phyloP scores from a whole-genome alignment of 2,113 vertebrate species.

The Papio anubis region DNA sequence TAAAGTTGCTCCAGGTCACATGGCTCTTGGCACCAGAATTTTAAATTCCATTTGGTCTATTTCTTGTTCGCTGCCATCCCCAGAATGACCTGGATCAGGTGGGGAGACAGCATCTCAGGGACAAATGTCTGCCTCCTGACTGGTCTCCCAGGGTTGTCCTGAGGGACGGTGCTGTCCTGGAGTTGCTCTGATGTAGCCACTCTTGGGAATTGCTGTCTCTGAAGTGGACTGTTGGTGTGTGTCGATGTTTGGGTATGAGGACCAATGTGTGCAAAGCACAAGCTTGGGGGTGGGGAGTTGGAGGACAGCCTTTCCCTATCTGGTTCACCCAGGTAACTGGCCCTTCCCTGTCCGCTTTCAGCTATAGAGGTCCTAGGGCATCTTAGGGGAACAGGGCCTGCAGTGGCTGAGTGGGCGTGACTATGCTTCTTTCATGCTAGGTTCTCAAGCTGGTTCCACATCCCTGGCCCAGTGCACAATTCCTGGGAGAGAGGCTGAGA shows the following conservation, averaged over 20 bases:
- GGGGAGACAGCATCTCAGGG: neutral
- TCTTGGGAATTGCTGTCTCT: neutral
- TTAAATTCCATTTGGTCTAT: neutral
- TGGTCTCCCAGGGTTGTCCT: neutral
- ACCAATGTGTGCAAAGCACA: neutral
- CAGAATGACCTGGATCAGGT: neutral
- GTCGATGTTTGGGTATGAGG: neutral
- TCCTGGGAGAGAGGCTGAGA: neutral
- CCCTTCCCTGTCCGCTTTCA: fast-evolving
- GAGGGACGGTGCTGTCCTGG: neutral
- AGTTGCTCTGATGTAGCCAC: neutral
- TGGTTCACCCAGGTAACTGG: neutral
- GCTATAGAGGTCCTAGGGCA: neutral
- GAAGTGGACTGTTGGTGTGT: neutral
- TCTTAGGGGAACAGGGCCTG: neutral
- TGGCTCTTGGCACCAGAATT: neutral
- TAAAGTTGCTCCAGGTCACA: neutral
- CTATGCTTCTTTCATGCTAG: neutral
- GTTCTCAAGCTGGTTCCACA: neutral
- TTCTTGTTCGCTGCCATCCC: neutral
- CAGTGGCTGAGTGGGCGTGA: neutral
- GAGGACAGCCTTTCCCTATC: neutral
- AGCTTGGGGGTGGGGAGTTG: neutral
- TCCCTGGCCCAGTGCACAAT: neutral
- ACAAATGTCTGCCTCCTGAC: no score